phyloP scores from a whole-genome alignment of 2,888 invertebrate genomes.

The Drosophila longiperda region DNA sequence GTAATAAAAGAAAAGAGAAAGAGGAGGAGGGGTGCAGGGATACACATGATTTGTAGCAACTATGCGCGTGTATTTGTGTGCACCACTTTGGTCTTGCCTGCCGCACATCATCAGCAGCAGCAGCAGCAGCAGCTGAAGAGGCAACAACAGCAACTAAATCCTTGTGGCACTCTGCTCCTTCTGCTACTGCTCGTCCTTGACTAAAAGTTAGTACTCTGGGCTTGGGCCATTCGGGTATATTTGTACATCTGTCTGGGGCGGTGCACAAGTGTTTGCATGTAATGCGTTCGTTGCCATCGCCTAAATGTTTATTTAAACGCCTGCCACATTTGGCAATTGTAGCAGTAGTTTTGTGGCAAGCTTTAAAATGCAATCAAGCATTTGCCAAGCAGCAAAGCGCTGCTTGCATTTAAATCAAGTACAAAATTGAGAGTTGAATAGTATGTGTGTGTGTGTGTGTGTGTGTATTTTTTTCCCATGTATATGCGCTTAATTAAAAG shows the following conservation, averaged over 20 bases:
- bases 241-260: constrained; percentile 66
- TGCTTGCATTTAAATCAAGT: constrained; percentile 58
- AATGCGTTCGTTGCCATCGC: constrained; percentile 55
- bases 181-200: constrained; percentile 49
- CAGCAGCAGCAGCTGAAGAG: constrained; percentile 22
- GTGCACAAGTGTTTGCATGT: constrained; percentile 62
- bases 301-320: constrained; percentile 78
- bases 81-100: constrained; percentile 59
- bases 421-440: constrained; percentile 6
- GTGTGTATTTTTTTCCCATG: not conserved
- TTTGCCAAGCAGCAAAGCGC: constrained; percentile 4
- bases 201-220: constrained; percentile 37
- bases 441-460: constrained; percentile 2
- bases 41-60: constrained; percentile 64
- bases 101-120: constrained; percentile 61
- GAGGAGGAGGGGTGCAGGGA: not conserved
- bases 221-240: constrained; percentile 37
- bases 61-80: constrained; percentile 49
- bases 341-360: constrained; percentile 42
- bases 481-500: constrained; percentile 62
- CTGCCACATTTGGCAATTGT: constrained; percentile 59
- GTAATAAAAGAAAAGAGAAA: too few species aligned
- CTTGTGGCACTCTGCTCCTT: constrained; percentile 8
- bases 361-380: constrained; percentile 67
- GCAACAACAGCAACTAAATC: constrained; percentile 36